phyloP scores from a whole-genome alignment of 2,888 invertebrate species.

The Epsilonema sp. region DNA sequence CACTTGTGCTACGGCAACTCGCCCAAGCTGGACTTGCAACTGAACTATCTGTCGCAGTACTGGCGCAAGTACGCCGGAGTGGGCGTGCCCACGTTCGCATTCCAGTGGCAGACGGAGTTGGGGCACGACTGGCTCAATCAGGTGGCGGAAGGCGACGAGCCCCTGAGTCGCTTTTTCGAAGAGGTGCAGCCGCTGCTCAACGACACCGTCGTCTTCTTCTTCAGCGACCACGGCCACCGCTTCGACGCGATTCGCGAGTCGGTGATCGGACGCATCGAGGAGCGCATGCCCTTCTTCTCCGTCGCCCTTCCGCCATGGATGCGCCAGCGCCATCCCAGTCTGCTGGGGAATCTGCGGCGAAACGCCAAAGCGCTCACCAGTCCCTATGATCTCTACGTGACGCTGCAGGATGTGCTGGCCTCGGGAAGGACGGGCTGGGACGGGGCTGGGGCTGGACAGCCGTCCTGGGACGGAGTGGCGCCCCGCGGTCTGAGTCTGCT shows the following conservation, averaged over 20 bases:
- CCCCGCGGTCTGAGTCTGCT: constrained; percentile 14
- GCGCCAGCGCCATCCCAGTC: constrained; percentile 16
- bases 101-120: constrained; percentile 31
- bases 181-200: constrained; percentile 10
- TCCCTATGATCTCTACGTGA: constrained; percentile 16
- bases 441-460: not conserved
- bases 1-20: constrained; percentile 20
- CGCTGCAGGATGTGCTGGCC: constrained; percentile 15
- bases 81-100: constrained; percentile 21
- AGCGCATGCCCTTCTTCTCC: constrained; percentile 23
- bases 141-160: constrained; percentile 27
- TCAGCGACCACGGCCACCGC: constrained; percentile 34
- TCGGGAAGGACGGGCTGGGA: not conserved
- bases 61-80: constrained; percentile 18
- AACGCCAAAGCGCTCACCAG: constrained; percentile 27
- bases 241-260: constrained; percentile 32
- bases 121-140: constrained; percentile 33
- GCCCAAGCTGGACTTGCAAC: constrained; percentile 20
- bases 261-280: constrained; percentile 18
- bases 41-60: constrained; percentile 28
- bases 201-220: constrained; percentile 18
- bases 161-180: constrained; percentile 23
- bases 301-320: constrained; percentile 16
- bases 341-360: constrained; percentile 15
- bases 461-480: not conserved